These are phyloP conservation scores for Brachionus rotundiformis DNA, from an alignment of 1,140 invertebrate species.

Conservation along the genomic window DNA sequence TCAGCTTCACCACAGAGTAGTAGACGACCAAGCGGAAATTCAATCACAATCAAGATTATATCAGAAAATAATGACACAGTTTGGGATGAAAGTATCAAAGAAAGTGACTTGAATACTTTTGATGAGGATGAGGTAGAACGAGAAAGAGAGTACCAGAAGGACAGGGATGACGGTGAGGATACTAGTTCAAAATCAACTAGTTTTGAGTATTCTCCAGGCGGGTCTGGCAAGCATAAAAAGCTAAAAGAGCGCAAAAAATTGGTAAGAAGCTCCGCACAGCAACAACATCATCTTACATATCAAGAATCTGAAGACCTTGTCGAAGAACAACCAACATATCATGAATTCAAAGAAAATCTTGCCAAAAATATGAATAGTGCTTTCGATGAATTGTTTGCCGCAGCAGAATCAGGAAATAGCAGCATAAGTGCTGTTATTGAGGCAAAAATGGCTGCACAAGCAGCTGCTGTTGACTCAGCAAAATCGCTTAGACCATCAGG, in stretches of 20 bases:
- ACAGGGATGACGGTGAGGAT: conserved; percentile 13
- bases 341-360: not conserved
- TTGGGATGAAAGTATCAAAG: not conserved
- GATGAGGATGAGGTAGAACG: conserved; percentile 36
- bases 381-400: conserved; percentile 49
- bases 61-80: not conserved
- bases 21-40: conserved; percentile 21
- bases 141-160: conserved; percentile 14
- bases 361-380: conserved; percentile 42
- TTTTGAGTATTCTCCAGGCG: conserved; percentile 8
- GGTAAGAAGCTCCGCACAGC: conserved; percentile 11
- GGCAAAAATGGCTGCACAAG: conserved; percentile 48
- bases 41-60: conserved; percentile 48
- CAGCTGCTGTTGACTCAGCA: not conserved
- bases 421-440: conserved; percentile 31
- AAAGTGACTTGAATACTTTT: conserved; percentile 31
- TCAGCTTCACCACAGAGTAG: conserved; percentile 18
- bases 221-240: conserved; percentile 30
- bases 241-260: conserved; percentile 35
- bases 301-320: conserved; percentile 35
- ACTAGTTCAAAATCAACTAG: not conserved
- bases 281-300: conserved; percentile 29
- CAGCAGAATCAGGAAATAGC: conserved; percentile 38
- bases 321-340: conserved; percentile 23
- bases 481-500: not conserved